phyloP scores from a whole-genome alignment of 2,888 invertebrate species.

The Drosophila formosana region DNA sequence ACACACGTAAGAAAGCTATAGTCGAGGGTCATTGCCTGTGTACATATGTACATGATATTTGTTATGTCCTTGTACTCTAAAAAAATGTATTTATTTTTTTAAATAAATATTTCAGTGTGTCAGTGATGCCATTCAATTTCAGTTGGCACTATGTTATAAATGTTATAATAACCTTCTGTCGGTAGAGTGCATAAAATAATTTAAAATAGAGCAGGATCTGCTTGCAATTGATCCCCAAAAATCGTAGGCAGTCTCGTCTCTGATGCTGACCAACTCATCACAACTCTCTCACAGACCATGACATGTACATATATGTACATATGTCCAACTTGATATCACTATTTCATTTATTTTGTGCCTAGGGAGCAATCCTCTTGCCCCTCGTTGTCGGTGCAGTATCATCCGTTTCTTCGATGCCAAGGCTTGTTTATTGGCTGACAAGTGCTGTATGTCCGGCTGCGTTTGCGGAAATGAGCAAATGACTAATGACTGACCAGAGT shows the following conservation, averaged over 20 bases:
- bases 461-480: constrained; percentile 79
- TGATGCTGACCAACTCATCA: constrained; percentile 15
- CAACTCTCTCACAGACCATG: constrained; percentile 30
- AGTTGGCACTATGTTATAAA: no score
- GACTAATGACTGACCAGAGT: constrained; percentile 78
- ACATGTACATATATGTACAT: constrained; percentile 37
- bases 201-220: neutral
- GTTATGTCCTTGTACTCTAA: no score
- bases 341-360: constrained; percentile 50
- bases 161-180: no score
- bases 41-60: no score
- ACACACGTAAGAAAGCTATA: no score
- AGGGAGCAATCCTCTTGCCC: neutral
- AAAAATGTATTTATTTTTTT: no score
- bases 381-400: neutral
- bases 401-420: constrained; percentile 36
- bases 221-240: neutral
- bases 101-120: no score
- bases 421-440: constrained; percentile 80
- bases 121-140: no score
- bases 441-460: constrained; percentile 79
- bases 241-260: neutral
- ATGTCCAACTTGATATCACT: constrained; percentile 31
- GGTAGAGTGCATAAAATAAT: neutral
- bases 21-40: no score